These are phyloP conservation scores for Sceloporus tristichus DNA, from an alignment of 2,113 vertebrate species.

Conservation along the genomic window DNA sequence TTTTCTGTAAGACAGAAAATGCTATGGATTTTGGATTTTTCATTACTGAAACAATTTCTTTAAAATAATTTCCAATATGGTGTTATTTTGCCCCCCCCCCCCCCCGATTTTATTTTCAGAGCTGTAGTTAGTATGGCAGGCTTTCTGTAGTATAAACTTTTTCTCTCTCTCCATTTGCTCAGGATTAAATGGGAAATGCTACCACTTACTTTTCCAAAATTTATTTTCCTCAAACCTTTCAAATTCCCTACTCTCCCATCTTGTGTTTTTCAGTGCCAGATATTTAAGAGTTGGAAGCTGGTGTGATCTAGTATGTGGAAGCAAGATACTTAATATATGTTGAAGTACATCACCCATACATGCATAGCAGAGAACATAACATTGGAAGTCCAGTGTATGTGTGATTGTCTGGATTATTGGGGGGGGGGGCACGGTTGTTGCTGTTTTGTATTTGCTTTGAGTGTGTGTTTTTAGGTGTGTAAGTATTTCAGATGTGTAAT, in stretches of 20 bases:
- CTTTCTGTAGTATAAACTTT: conserved; percentile 61
- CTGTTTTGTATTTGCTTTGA: neutral
- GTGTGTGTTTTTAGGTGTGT: neutral
- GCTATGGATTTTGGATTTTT: conserved; percentile 51
- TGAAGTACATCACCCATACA: neutral
- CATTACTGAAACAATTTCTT: conserved; percentile 75
- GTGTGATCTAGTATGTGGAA: neutral
- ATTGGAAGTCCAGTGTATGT: neutral
- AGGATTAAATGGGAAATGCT: conserved; percentile 65
- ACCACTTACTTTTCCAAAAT: conserved; percentile 41
- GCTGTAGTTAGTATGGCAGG: conserved; percentile 62
- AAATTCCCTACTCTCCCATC: conserved; percentile 40
- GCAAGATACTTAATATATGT: neutral
- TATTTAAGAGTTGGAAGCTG: conserved; percentile 9
- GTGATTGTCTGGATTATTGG: neutral
- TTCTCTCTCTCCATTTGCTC: conserved; percentile 45
- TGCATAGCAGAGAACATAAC: neutral
- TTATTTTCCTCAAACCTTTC: conserved; percentile 47
- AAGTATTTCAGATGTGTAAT: conserved; percentile 18
- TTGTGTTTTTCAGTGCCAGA: conserved; percentile 41
- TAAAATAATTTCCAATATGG: conserved; percentile 69
- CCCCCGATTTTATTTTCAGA: conserved; percentile 80
- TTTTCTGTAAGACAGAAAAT: conserved; percentile 64
- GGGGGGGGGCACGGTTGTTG: neutral
- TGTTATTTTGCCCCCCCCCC: conserved; percentile 79